A percentile compares a stretch with the other conserved stretches of the same genome.
phyloP scores from a whole-genome alignment of 1,140 invertebrate species.

The Drosophila lini region DNA sequence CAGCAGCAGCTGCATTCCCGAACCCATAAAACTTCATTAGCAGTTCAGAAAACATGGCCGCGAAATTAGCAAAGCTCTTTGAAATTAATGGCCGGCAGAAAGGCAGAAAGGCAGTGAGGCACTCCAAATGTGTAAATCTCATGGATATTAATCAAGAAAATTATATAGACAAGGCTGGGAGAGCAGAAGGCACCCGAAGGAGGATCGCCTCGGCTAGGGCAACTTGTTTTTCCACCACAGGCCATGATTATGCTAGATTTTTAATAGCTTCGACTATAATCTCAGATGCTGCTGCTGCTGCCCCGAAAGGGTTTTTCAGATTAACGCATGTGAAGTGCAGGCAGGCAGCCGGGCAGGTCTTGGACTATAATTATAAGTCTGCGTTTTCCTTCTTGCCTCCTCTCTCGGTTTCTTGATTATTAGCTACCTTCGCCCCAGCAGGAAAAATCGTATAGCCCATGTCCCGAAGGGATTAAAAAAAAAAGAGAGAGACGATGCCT shows the following conservation, averaged over 20 bases:
- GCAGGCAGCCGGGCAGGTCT: slow-evolving; percentile 33
- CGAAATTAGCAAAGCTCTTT: slow-evolving; percentile 72
- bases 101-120: neutral
- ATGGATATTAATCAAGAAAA: slow-evolving; percentile 82
- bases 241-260: slow-evolving; percentile 77
- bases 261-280: slow-evolving; percentile 80
- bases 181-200: slow-evolving; percentile 3
- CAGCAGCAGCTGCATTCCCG: slow-evolving; percentile 56
- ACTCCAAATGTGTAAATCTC: slow-evolving; percentile 67
- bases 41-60: slow-evolving; percentile 35
- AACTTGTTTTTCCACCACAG: slow-evolving; percentile 56
- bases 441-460: slow-evolving; percentile 30
- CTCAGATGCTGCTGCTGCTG: slow-evolving; percentile 40
- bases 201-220: slow-evolving; percentile 24
- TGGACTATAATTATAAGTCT: slow-evolving; percentile 70
- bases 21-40: slow-evolving; percentile 79
- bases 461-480: slow-evolving; percentile 59
- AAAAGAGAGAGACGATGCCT: slow-evolving; percentile 1
- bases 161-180: slow-evolving; percentile 63
- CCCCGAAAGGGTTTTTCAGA: slow-evolving; percentile 64
- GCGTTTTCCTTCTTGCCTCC: neutral
- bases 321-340: slow-evolving; percentile 56
- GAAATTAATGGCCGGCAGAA: slow-evolving; percentile 66
- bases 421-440: slow-evolving; percentile 64
- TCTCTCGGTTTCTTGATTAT: slow-evolving; percentile 65